Conservation (phyloP, 1,140 invertebrate genomes). For the Saccostrea glomerata region DNA sequence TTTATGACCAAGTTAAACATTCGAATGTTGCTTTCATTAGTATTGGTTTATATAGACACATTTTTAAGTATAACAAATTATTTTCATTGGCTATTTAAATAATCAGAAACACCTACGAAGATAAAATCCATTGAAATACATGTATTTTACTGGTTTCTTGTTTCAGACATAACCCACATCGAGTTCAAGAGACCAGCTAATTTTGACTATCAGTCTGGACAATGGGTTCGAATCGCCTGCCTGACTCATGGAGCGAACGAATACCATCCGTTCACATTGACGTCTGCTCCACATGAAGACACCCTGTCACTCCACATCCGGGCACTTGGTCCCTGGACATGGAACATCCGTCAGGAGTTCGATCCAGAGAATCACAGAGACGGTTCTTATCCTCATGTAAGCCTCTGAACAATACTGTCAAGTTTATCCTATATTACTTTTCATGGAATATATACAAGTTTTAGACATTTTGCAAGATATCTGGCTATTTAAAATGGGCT, state of each 20-base stretch:
- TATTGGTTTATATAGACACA: too few relatives aligned
- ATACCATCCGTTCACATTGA: slow-evolving; percentile 98
- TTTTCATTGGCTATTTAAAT: too few relatives aligned
- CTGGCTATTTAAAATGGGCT: too few relatives aligned
- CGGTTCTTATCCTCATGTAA: slow-evolving; percentile 86
- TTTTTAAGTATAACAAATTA: too few relatives aligned
- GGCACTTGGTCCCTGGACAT: slow-evolving; percentile 95
- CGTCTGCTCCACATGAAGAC: slow-evolving; percentile 98
- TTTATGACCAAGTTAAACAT: too few relatives aligned
- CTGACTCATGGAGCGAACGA: slow-evolving; percentile 94
- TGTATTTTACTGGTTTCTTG: not conserved
- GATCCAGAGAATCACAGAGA: slow-evolving; percentile 96
- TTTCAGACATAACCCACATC: slow-evolving; percentile 82
- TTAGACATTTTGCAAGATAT: too few relatives aligned
- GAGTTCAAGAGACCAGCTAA: slow-evolving; percentile 90
- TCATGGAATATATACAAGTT: too few relatives aligned
- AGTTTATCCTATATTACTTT: too few relatives aligned
- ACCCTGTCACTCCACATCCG: slow-evolving; percentile 98
- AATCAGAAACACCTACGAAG: too few relatives aligned
- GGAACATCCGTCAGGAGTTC: slow-evolving; percentile 98
- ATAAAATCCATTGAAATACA: too few relatives aligned
- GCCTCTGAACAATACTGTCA: not conserved
- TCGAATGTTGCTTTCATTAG: too few relatives aligned
- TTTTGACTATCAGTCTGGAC: slow-evolving; percentile 95
- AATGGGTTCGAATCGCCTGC: slow-evolving; percentile 94